Conservation (phyloP, 2,888 invertebrate species). For the Drosophila testacea region DNA sequence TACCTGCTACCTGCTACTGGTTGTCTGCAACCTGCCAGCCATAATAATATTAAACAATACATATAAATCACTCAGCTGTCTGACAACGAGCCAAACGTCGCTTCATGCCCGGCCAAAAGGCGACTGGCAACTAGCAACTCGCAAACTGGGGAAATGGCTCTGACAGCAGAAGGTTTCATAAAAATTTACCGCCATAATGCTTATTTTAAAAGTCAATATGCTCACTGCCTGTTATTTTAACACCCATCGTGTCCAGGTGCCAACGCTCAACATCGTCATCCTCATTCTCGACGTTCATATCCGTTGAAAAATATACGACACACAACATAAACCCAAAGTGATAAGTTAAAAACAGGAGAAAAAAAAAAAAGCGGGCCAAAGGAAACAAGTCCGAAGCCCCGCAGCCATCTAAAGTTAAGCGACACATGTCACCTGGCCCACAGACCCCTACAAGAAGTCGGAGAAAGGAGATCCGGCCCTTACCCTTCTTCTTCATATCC, state of each 20-base stretch:
- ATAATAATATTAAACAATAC: slow-evolving; percentile 79
- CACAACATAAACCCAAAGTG: slow-evolving; percentile 67
- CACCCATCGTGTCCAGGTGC: slow-evolving; percentile 79
- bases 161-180: slow-evolving; percentile 71
- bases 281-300: slow-evolving; percentile 57
- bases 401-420: slow-evolving; percentile 75
- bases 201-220: slow-evolving; percentile 81
- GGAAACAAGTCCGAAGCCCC: slow-evolving; percentile 55
- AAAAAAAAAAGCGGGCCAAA: slow-evolving; percentile 29
- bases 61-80: slow-evolving; percentile 79
- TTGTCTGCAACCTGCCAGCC: slow-evolving; percentile 68
- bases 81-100: slow-evolving; percentile 57
- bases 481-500: slow-evolving; percentile 52
- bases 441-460: slow-evolving; percentile 37
- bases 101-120: slow-evolving; percentile 14
- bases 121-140: slow-evolving; percentile 14
- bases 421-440: slow-evolving; percentile 74
- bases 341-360: slow-evolving; percentile 40
- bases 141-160: slow-evolving; percentile 43
- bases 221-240: slow-evolving; percentile 80
- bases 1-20: slow-evolving; percentile 18
- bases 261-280: slow-evolving; percentile 53
- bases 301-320: slow-evolving; percentile 57
- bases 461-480: no score
- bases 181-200: slow-evolving; percentile 80